Evolutionary conservation across 2,888 invertebrate species (phyloP).

Genomic region (Cephus pygmeus): DNA sequence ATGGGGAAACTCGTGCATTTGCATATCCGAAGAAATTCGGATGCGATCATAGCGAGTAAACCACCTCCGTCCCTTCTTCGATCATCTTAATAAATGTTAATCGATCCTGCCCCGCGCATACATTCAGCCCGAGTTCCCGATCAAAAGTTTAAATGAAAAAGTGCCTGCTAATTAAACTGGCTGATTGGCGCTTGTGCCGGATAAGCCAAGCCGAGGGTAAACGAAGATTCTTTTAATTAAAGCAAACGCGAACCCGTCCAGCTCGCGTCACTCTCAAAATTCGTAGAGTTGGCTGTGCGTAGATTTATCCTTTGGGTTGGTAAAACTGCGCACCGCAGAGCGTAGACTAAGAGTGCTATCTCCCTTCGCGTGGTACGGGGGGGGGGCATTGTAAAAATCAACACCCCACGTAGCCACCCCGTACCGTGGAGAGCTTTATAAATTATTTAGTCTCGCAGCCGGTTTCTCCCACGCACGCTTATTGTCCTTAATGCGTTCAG

Average conservation of each 20-base stretch:
- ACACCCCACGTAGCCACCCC: too few species aligned
- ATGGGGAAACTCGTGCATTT: too few species aligned
- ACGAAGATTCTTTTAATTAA: conserved; percentile 1
- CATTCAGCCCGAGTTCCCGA: conserved; percentile 45
- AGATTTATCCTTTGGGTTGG: too few species aligned
- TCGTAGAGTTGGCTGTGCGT: too few species aligned
- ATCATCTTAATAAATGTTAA: conserved; percentile 49
- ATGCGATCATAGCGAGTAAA: too few species aligned
- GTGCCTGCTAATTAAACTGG: conserved; percentile 49
- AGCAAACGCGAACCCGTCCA: background rate
- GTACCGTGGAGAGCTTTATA: conserved; percentile 28
- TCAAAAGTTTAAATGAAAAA: conserved; percentile 51
- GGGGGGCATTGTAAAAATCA: too few species aligned
- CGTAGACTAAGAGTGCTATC: too few species aligned
- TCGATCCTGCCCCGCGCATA: conserved; percentile 34
- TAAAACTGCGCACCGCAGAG: too few species aligned
- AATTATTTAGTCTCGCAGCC: conserved; percentile 40
- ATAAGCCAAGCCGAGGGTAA: background rate
- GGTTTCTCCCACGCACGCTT: conserved; percentile 43
- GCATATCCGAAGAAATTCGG: too few species aligned
- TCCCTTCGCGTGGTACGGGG: too few species aligned
- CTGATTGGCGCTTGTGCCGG: conserved; percentile 36
- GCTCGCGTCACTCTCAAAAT: too few species aligned
- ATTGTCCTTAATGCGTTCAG: conserved; percentile 40
- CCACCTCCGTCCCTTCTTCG: too few species aligned